A percentile compares a stretch with the other conserved stretches of the same genome.
Evolutionary conservation across 2,888 invertebrate species (phyloP).

Genomic region (Pecten maximus): DNA sequence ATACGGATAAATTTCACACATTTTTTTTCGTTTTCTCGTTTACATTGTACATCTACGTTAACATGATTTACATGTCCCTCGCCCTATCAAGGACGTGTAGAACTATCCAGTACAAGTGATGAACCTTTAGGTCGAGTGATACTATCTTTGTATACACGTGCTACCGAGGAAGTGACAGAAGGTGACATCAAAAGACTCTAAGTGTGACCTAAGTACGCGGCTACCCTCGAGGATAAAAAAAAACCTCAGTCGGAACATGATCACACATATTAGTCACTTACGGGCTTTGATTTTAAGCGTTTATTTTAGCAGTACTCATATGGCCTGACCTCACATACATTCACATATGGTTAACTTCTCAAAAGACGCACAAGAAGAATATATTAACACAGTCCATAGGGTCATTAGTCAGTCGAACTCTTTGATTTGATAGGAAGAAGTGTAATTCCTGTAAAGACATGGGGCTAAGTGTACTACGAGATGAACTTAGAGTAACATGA

Average conservation of each 20-base stretch:
- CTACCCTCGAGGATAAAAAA: neutral
- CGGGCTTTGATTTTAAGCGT: slow-evolving; percentile 16
- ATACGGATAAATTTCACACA: neutral
- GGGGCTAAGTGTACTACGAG: neutral
- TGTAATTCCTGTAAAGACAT: neutral
- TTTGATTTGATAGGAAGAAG: neutral
- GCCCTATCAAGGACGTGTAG: neutral
- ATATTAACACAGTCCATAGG: slow-evolving; percentile 6
- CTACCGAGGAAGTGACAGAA: slow-evolving; percentile 11
- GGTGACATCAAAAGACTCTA: slow-evolving; percentile 8
- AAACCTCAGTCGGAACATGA: neutral
- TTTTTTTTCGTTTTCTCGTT: neutral
- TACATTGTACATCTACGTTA: neutral
- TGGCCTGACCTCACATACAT: neutral
- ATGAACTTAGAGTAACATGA: neutral
- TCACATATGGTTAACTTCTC: neutral
- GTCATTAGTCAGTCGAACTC: neutral
- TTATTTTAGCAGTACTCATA: slow-evolving; percentile 1
- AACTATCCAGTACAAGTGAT: neutral
- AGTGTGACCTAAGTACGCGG: slow-evolving; percentile 22
- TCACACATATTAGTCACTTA: neutral
- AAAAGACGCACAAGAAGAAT: neutral
- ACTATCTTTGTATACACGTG: neutral
- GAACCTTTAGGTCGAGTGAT: neutral
- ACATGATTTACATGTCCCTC: neutral